Base-by-base conservation (phyloP, 30 jellyfish, hydroid and myxozoan genomes). In the Turritopsis rubra region DNA sequence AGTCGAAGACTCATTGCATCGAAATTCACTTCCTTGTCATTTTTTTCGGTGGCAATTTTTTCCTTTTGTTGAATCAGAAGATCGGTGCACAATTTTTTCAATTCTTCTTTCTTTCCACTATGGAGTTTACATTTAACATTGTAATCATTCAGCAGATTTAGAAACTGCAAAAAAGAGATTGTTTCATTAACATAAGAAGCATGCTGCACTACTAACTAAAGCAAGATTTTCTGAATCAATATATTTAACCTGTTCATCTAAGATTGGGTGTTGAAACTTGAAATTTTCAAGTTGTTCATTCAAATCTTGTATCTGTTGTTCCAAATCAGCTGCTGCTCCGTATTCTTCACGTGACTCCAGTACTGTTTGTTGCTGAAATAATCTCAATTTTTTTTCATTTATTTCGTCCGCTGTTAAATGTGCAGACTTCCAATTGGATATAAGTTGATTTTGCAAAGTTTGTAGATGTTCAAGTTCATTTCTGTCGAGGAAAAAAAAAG, bases 261-360 rank as follows among this genome's bases (percentile, higher is more conserved):
- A 27, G 77, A 68, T 68, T 17, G 77, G 77, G 30, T 68, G 77
- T 68, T n/a, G 28, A 27, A 7, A 68, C 30, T 68, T 68, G 77
- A 68, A n/a, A 68, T 68, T 68, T 68, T 68, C 77, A 68, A 68
- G 30, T 27, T 68, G 77, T n/a, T 68, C 30, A 9, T 68, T 23
- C 77, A 68, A 68, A 0, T 19, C 21, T n/a, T 0, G 16, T 7
- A 68, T 68, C 30, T 68, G 31, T 22, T 68, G 77, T n/a, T 68
- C 77, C 28, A 68, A n/a, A 7, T 68, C 77, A n/a, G 77, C 77
- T n/a, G 77, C 77, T 7, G 28, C 77, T n/a, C 31, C 77, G 19
- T 68, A 68, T n/a, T 68, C 30, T 68, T 68, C 77, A 68, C 30
- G 28, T 23, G 77, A 1, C 9, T n/a, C 77, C 77, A 68, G 30